These are phyloP conservation scores for Drosophila austrosaltans DNA, from an alignment of 2,888 invertebrate genomes.

Conservation along the genomic window DNA sequence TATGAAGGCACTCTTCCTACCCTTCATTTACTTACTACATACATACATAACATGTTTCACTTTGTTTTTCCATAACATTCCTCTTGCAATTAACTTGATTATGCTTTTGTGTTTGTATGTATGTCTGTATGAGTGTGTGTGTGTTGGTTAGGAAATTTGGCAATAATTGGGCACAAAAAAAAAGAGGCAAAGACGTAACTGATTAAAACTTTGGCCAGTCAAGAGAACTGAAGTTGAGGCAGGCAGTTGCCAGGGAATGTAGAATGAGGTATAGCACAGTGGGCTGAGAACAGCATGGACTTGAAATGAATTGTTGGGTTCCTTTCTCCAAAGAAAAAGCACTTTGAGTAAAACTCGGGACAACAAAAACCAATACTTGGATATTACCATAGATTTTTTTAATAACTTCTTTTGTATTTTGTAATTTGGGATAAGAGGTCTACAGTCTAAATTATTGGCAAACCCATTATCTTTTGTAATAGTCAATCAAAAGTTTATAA, in stretches of 20 bases:
- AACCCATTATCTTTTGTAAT: too few species aligned
- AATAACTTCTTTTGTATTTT: too few species aligned
- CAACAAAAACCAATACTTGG: too few species aligned
- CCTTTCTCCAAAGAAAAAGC: too few species aligned
- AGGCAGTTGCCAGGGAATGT: conserved; percentile 38
- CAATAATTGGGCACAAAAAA: conserved; percentile 57
- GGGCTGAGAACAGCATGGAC: not conserved
- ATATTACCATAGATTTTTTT: too few species aligned
- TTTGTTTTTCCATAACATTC: conserved; percentile 50
- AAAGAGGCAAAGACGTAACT: conserved; percentile 33
- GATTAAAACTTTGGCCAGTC: conserved; percentile 67
- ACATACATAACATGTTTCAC: not conserved
- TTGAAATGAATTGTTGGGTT: too few species aligned
- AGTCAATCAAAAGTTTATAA: too few species aligned
- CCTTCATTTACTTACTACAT: not conserved
- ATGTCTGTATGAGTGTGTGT: conserved; percentile 24
- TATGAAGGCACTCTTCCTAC: not conserved
- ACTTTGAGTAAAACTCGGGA: too few species aligned
- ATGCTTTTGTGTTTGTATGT: conserved; percentile 60
- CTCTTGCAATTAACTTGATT: conserved; percentile 76
- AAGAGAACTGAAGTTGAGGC: conserved; percentile 47
- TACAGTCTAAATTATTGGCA: too few species aligned
- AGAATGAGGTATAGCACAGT: not conserved
- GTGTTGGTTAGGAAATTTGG: conserved; percentile 50
- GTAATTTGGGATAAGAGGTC: too few species aligned